phyloP scores from a whole-genome alignment of 2,888 invertebrate genomes.

The Rotaria sp. region DNA sequence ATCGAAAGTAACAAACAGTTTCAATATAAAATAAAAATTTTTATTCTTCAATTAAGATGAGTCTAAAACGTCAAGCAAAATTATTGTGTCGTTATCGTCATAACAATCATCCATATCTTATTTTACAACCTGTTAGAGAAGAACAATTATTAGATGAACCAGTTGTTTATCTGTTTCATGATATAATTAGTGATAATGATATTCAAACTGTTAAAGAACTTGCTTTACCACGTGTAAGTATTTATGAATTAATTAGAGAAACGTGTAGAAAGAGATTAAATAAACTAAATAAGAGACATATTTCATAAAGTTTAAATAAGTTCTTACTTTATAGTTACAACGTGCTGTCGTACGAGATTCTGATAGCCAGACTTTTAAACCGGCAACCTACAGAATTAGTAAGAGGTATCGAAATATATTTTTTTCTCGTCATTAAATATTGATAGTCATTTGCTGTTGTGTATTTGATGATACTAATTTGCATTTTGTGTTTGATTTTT shows the following conservation, averaged over 20 bases:
- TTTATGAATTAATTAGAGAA: background rate
- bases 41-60: background rate
- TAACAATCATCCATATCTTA: conserved; percentile 33
- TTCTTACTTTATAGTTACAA: conserved; percentile 30
- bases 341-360: conserved; percentile 40
- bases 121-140: conserved; percentile 38
- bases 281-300: too few relatives aligned
- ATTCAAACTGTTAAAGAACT: conserved; percentile 74
- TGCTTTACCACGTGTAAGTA: conserved; percentile 73
- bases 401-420: conserved; percentile 34
- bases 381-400: conserved; percentile 38
- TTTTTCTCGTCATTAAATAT: background rate
- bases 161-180: conserved; percentile 74
- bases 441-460: background rate
- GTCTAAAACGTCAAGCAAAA: background rate
- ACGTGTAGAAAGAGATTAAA: too few relatives aligned
- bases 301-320: background rate
- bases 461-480: background rate
- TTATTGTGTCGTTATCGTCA: conserved; percentile 23
- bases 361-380: conserved; percentile 32
- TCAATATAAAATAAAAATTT: background rate
- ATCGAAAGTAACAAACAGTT: background rate
- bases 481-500: background rate
- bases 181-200: conserved; percentile 79
- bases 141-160: conserved; percentile 67